Conservation (phyloP, 2,797 vertebrate species). For the Kryptopterus vitreolus region DNA sequence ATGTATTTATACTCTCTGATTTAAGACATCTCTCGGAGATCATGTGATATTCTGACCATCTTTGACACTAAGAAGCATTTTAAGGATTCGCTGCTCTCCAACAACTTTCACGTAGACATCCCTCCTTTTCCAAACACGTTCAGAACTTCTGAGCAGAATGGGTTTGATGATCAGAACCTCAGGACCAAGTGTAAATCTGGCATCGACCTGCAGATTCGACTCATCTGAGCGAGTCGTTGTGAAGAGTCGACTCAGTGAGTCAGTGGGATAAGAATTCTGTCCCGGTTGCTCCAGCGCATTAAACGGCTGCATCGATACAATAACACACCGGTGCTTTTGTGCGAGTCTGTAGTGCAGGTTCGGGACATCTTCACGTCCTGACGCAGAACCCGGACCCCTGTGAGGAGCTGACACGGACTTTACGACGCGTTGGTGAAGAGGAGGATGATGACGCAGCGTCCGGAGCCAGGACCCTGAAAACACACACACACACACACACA, state of each 20-base stretch:
- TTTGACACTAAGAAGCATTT: too few relatives aligned
- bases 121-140: too few relatives aligned
- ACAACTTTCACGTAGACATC: too few relatives aligned
- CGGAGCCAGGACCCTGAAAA: neutral
- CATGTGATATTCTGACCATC: too few relatives aligned
- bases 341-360: neutral
- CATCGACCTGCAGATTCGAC: neutral
- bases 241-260: constrained; percentile 1
- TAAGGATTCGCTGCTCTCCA: too few relatives aligned
- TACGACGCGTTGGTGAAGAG: neutral
- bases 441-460: constrained; percentile 19
- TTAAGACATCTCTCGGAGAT: too few relatives aligned
- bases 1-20: too few relatives aligned
- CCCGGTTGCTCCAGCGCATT: constrained; percentile 4
- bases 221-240: neutral
- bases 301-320: neutral
- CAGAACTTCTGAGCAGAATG: too few relatives aligned
- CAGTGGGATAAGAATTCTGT: neutral
- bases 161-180: too few relatives aligned
- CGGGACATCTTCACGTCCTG: neutral
- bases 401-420: neutral
- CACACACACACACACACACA: neutral
- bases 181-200: neutral
- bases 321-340: neutral
- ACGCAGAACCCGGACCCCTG: too few relatives aligned